phyloP scores from a whole-genome alignment of 2,797 vertebrate species.

The Crenichthys baileyi region DNA sequence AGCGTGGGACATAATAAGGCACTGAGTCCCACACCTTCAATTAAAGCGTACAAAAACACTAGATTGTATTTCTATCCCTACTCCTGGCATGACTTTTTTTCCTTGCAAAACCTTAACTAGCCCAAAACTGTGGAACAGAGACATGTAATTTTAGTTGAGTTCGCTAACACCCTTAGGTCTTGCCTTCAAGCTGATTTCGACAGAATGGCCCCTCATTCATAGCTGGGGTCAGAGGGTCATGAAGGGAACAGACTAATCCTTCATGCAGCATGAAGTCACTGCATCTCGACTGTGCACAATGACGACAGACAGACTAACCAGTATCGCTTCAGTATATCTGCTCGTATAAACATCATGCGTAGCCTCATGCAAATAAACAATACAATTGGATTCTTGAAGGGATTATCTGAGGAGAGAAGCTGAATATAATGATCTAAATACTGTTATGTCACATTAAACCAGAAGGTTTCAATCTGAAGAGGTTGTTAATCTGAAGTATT shows the following conservation, averaged over 20 bases:
- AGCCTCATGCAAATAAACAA: slow-evolving; percentile 4
- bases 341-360: slow-evolving; percentile 5
- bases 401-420: background rate
- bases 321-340: slow-evolving; percentile 12
- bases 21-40: slow-evolving; percentile 25
- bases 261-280: slow-evolving; percentile 47
- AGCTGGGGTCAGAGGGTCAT: slow-evolving; percentile 63
- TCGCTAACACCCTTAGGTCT: slow-evolving; percentile 66
- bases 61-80: background rate
- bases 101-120: slow-evolving; percentile 47
- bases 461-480: slow-evolving; percentile 21
- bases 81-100: slow-evolving; percentile 21
- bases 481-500: slow-evolving; percentile 55
- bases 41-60: slow-evolving; percentile 19
- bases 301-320: slow-evolving; percentile 44
- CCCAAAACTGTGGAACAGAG: slow-evolving; percentile 37
- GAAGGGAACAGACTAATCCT: slow-evolving; percentile 62
- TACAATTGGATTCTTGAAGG: background rate
- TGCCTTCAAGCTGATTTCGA: slow-evolving; percentile 58
- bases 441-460: slow-evolving; percentile 19
- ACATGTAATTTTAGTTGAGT: slow-evolving; percentile 64
- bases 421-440: slow-evolving; percentile 10
- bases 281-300: slow-evolving; percentile 40
- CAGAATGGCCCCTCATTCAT: slow-evolving; percentile 63
- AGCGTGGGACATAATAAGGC: slow-evolving; percentile 41